Conservation (phyloP, 2,888 invertebrate species). For the Neoaliturus tenellus region DNA sequence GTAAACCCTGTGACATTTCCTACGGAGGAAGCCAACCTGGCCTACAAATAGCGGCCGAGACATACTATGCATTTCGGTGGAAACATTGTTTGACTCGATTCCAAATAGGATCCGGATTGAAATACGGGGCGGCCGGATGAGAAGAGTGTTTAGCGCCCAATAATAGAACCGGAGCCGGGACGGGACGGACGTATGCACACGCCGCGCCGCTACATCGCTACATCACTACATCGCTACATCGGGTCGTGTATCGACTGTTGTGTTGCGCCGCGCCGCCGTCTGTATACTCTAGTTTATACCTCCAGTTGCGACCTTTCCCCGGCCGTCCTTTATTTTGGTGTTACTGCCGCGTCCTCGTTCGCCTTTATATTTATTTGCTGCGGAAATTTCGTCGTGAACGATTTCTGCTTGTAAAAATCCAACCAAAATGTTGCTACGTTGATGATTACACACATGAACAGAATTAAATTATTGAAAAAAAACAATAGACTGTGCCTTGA, state of each 20-base stretch:
- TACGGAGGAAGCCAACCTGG: not conserved
- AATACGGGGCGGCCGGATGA: conserved; percentile 24
- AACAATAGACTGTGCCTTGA: too few relatives aligned
- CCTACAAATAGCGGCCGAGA: conserved; percentile 12
- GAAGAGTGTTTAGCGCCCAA: not conserved
- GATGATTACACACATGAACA: too few relatives aligned
- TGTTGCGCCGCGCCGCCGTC: not conserved
- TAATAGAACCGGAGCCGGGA: not conserved
- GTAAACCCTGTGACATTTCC: too few relatives aligned
- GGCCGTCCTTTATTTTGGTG: not conserved
- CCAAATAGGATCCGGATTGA: conserved; percentile 22
- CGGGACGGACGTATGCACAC: not conserved
- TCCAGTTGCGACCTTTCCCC: not conserved
- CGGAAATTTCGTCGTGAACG: too few relatives aligned
- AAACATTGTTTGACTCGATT: conserved; percentile 30
- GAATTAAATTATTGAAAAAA: too few relatives aligned
- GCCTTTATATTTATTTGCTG: too few relatives aligned
- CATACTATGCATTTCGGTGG: not conserved
- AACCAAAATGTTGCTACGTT: too few relatives aligned
- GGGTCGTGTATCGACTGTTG: not conserved
- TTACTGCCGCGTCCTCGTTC: not conserved
- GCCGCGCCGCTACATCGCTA: too few relatives aligned
- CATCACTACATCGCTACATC: too few relatives aligned
- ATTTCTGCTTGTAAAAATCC: too few relatives aligned
- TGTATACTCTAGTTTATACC: not conserved